These are phyloP conservation scores for Brienomyrus longianalis DNA, from an alignment of 2,113 vertebrate species.

Conservation along the genomic window DNA sequence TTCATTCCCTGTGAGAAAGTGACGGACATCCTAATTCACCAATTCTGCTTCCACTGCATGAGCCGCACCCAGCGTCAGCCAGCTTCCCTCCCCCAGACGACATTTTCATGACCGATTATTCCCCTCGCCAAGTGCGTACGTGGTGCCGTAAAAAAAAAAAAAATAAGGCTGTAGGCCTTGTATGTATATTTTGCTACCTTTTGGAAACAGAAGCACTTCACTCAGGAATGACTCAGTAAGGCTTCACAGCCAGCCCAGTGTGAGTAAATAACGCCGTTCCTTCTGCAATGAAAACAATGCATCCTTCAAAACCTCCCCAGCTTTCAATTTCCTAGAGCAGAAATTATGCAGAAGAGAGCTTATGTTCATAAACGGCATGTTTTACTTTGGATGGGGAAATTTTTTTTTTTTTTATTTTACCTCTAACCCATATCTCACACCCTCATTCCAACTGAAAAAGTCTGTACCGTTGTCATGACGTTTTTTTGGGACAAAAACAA, in stretches of 20 bases:
- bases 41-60: conserved; percentile 37
- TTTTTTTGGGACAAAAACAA: conserved; percentile 30
- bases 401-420: no score
- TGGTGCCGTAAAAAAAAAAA: not conserved
- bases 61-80: conserved; percentile 22
- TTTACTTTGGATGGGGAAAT: not conserved
- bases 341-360: not conserved
- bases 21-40: conserved; percentile 52
- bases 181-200: not conserved
- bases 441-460: not conserved
- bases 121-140: not conserved
- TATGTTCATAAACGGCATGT: not conserved
- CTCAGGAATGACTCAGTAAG: not conserved
- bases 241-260: not conserved
- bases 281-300: not conserved
- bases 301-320: not conserved
- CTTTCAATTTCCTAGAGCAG: not conserved
- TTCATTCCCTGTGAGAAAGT: conserved; percentile 49
- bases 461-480: not conserved
- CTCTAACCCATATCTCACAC: not conserved
- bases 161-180: not conserved
- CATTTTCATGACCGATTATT: not conserved
- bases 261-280: not conserved
- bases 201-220: not conserved
- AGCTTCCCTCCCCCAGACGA: conserved; percentile 25